Evolutionary conservation across 2,888 invertebrate genomes (phyloP), one percentile per base, ranked within the genome.

Genomic region (Hanleya hanleyi): DNA sequence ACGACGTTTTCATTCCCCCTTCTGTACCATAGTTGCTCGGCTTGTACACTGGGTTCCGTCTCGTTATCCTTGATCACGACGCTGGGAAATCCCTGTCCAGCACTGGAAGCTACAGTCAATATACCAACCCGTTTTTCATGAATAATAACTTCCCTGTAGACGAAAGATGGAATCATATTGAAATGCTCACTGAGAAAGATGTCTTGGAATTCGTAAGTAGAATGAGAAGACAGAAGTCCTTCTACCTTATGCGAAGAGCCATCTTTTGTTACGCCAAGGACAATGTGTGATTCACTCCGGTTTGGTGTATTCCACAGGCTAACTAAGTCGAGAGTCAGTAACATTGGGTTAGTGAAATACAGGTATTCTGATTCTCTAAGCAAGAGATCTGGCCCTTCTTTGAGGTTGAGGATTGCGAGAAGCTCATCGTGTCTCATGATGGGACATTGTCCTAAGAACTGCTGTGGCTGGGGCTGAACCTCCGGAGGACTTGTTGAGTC

Each of bases 261-360:
- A 18, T 12, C 18, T 1, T 35, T 22, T 37, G 66, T 32, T 3
- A 77, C 74, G 0, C 80, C 80, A 15, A 80, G 62, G 1, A 80
- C 47, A 50, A 80, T 77, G 49, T 70, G 69, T n/a, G n/a, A n/a
- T 0, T 29, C 62, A 22, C 64, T 50, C 36, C 76, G 70, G 1
- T 73, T 57, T 1, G 81, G 81, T 4, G 79, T 81, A 61, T 81
- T 81, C 81, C 81, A 81, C 71, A 81, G 61, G 33, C 75, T 71
- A 3, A 77, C 77, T 12, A 79, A 65, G 67, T 81, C 77, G 5
- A 61, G 64, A 38, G 67, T 67, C 22, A 74, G 75, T 35, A 49
- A 32, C 0, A 51, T 29, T 22, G 62, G 72, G 61, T 76, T 73
- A 9, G 57, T 26, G 12, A 41, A 37, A 61, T 79, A 81, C 9